Base-by-base conservation (phyloP, 1,140 invertebrate species). In the Rhagoletis zephyria region DNA sequence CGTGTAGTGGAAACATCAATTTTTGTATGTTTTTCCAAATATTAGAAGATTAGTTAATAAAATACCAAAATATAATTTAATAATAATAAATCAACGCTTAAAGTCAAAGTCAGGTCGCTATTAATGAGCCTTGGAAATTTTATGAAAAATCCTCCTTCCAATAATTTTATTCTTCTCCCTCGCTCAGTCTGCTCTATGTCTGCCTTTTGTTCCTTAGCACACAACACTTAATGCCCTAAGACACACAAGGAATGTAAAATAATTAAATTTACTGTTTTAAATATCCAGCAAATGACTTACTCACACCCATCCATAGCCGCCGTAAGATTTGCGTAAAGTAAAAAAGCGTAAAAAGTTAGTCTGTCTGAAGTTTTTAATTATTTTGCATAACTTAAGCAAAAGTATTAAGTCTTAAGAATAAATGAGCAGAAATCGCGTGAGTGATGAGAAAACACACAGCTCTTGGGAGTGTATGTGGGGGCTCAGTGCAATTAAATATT, bases 331-430 rank as follows among this genome's bases (percentile, higher is more conserved):
- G 19, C 4, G 64, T 4, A 67, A 40, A 9, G 40, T 67, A 67
- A 10, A 67, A 64, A 67, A 67, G 40, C 42, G 14, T 16, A n/a
- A 74, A 70, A 74, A 74, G 67, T 74, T 74, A 74, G 12, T 45
- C 67, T 48, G 51, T 60, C 81, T 56, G 48, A 61, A 85, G 81
- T 85, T 85, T 85, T 30, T 85, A 59, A 85, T 85, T 85, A 85
- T 85, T 85, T 85, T 60, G 81, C 81, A 85, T 85, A 85, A 85
- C 81, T 85, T 85, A 85, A 61, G n/a, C 51, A 85, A 85, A 60
- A 85, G 67, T 74, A 74, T 74, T 74, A 74, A 4, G 67, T 4
- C 42, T 74, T 48, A 74, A 74, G 67, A 48, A 74, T 74, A 74
- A 45, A 74, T 74, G 67, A 74, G 67, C 67, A 48, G 14, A 74